Base-by-base conservation (phyloP, 2,113 vertebrate species). In the Podarcis muralis region DNA sequence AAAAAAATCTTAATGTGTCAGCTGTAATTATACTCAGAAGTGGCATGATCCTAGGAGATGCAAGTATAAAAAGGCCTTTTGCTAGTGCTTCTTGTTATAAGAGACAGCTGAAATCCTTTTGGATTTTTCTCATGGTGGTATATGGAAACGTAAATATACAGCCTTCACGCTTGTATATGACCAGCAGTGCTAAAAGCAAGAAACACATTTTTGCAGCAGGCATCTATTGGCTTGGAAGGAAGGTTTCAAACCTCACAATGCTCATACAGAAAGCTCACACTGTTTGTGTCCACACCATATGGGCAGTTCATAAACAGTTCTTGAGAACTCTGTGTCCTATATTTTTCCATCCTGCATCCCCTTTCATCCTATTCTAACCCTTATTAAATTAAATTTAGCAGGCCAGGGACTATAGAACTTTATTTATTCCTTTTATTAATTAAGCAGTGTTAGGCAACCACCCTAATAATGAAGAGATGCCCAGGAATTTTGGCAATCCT, bases 281-380 rank as follows among this genome's bases (percentile, higher is more conserved):
- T 82, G 83, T 90, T 94, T 93, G 93, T 91, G 91, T 83, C 89
- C 37, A 0, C 35, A 90, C 89, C 91, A 89, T 91, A 91, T 90
- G 85, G 85, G 23, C 30, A 91, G 12, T 81, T 25, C 90, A 83
- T 93, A 94, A 92, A 93, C 48, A 83, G 71, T 88, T 74, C 27
- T 83, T 83, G 27, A 76, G 57, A 83, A 40, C 22, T 81, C 18
- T 68, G 35, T n/a, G 35, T 40, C 79, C 37, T 81, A 71, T 77
- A 91, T 7, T 53, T 93, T 89, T 72, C 76, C 93, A 86, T 78
- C 77, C 89, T 87, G 62, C 62, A 84, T 84, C 88, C 74, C 89
- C 88, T 92, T 93, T 87, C 15, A 84, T 92, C 78, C 93, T 88
- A 86, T 90, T 93, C 87, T 92, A 48, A 83, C 91, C 81, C 91